A percentile compares a stretch with the other conserved stretches of the same genome.
These are phyloP conservation scores for Synergus umbraculus DNA, from an alignment of 2,888 invertebrate genomes.

Conservation along the genomic window DNA sequence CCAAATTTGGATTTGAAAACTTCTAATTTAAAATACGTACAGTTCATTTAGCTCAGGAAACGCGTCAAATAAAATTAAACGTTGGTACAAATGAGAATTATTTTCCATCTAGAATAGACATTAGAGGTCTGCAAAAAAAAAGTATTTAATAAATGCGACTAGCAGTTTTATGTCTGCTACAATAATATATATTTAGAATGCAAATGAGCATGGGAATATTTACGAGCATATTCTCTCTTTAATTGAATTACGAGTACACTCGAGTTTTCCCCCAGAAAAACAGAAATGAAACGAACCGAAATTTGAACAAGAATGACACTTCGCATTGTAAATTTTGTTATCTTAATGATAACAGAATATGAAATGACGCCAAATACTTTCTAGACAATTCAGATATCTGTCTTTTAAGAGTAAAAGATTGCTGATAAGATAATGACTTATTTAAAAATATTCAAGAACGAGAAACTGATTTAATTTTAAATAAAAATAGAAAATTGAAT, in stretches of 20 bases:
- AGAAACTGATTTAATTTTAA: background rate
- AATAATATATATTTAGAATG: background rate
- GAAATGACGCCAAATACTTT: constrained; percentile 37
- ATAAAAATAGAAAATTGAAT: background rate
- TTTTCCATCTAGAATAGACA: background rate
- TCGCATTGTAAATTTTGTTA: constrained; percentile 26
- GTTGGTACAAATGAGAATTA: background rate
- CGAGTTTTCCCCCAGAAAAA: constrained; percentile 11
- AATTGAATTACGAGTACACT: constrained; percentile 15
- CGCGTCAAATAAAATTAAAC: constrained; percentile 1
- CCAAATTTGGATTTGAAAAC: background rate
- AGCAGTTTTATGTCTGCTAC: constrained; percentile 1
- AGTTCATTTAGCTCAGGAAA: background rate
- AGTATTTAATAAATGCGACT: background rate
- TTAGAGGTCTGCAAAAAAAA: constrained; percentile 9
- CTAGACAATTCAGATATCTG: constrained; percentile 34
- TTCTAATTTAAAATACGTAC: background rate
- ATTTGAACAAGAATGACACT: background rate
- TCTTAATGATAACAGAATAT: constrained; percentile 38
- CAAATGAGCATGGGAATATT: constrained; percentile 23
- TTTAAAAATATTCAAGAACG: background rate
- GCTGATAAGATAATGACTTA: background rate
- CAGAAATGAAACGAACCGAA: background rate
- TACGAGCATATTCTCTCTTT: constrained; percentile 7
- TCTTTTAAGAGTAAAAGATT: constrained; percentile 47